phyloP scores from a whole-genome alignment of 2,888 invertebrate genomes.

The Trichopoda pennipes region DNA sequence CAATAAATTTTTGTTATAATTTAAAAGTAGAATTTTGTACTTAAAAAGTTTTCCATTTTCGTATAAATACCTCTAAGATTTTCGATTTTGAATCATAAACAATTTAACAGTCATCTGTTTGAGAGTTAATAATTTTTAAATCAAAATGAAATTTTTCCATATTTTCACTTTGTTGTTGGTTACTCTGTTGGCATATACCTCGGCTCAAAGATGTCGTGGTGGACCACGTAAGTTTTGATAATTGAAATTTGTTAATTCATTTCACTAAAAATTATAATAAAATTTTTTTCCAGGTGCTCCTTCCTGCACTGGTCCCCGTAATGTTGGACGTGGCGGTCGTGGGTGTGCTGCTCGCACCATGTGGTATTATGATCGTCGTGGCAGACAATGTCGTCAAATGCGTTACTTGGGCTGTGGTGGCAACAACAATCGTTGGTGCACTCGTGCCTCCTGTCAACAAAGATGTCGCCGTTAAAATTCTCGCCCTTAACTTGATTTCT shows the following conservation, averaged over 20 bases:
- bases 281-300: background rate
- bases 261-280: background rate
- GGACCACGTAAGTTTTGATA: constrained; percentile 13
- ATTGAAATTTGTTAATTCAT: background rate
- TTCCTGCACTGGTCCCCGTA: constrained; percentile 2
- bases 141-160: constrained; percentile 31
- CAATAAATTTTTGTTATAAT: too few relatives aligned
- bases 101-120: background rate
- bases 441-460: constrained; percentile 25
- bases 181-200: constrained; percentile 18
- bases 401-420: constrained; percentile 62
- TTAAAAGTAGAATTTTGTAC: too few relatives aligned
- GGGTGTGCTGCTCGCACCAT: constrained; percentile 14
- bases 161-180: constrained; percentile 27
- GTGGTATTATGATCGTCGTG: constrained; percentile 53
- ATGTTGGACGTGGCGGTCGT: constrained; percentile 11
- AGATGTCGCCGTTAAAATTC: too few relatives aligned
- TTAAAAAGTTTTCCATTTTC: too few relatives aligned
- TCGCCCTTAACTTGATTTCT: too few relatives aligned
- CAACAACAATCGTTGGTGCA: constrained; percentile 63
- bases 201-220: constrained; percentile 11
- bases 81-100: too few relatives aligned
- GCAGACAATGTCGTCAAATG: constrained; percentile 36
- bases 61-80: too few relatives aligned
- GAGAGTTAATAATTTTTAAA: background rate